Base-by-base conservation (phyloP, 2,888 invertebrate genomes). In the Ligdia adustata region DNA sequence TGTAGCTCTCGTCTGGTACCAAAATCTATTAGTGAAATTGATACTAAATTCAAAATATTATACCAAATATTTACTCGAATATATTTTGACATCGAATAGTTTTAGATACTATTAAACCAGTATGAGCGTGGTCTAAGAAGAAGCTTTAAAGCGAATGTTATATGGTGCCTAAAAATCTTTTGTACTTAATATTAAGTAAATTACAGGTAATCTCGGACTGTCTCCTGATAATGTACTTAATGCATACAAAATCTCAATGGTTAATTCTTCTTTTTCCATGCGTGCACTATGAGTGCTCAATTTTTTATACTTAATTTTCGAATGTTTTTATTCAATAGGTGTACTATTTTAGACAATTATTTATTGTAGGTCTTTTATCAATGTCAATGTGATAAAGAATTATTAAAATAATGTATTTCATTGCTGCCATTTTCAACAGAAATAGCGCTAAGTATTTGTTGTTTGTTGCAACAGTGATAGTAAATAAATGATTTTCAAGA, bases 321-420 rank as follows among this genome's bases (percentile, higher is more conserved):
- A 43, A 59, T 60, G 60, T 63, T 66, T 68, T 62, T 52, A 67
- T 67, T 62, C 56, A 64, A 65, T 60, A n/a, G n/a, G n/a, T n/a
- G n/a, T n/a, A 57, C 60, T 64, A 54, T 60, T 66, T 52, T 66
- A 67, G 65, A 62, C 72, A 37, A 24, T 9, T 51, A 43, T 35
- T 33, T 49, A 52, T 43, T 44, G 48, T 37, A 40, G 9, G 3
- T n/a, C 14, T 27, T 37, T 26, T 54, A 52, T 56, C 40, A 53
- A 75, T 75, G 74, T 76, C 37, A 54, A 75, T 75, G 77, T 79
- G 75, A 79, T 75, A 54, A 54, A 63, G 62, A 69, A 68, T 68
- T 66, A 65, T 66, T 62, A 43, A 52, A 61, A 63, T 66, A 48
- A 61, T 55, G 46, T 68, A 72, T 37, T 64, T 67, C 60, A 69